Conservation (phyloP, 2,888 invertebrate species). For the Lepidochrysops patricia region DNA sequence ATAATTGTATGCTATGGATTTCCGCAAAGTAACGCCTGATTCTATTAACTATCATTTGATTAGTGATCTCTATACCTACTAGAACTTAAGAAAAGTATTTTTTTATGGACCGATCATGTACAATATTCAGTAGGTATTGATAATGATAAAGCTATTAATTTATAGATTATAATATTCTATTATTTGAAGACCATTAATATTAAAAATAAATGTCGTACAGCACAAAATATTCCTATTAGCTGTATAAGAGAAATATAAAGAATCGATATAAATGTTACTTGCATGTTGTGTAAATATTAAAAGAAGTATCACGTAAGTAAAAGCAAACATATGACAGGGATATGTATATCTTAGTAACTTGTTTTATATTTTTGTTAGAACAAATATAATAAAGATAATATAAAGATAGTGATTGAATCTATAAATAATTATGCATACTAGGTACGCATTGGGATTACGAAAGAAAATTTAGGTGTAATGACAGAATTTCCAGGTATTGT, state of each 20-base stretch:
- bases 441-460: too few relatives aligned
- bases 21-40: too few relatives aligned
- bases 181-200: not conserved
- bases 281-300: not conserved
- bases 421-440: too few relatives aligned
- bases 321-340: not conserved
- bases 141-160: not conserved
- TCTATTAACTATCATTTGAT: too few relatives aligned
- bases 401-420: too few relatives aligned
- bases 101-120: not conserved
- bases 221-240: conserved; percentile 9
- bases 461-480: too few relatives aligned
- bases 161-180: not conserved
- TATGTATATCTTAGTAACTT: not conserved
- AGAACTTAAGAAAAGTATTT: not conserved
- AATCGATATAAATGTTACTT: not conserved
- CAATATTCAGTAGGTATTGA: not conserved
- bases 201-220: not conserved
- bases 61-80: too few relatives aligned
- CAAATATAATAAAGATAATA: not conserved
- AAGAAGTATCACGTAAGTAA: not conserved
- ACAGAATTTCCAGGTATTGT: too few relatives aligned
- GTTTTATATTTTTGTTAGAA: not conserved
- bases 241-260: not conserved
- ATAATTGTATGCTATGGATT: too few relatives aligned